Base-by-base conservation (phyloP, 2,888 invertebrate species). In the Caenorhabditis wallacei region DNA sequence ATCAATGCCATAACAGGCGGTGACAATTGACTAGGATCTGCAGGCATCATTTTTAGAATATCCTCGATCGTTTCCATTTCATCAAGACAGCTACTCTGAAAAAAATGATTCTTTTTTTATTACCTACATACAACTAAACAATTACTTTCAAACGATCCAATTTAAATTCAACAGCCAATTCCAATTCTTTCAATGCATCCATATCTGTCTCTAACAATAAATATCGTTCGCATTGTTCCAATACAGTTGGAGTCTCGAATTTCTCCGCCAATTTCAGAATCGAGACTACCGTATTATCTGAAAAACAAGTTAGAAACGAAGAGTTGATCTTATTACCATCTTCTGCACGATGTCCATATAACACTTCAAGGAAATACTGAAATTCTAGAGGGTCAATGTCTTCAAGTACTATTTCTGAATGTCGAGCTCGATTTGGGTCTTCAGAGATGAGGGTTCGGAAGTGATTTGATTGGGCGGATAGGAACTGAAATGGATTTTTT, bases 401-500 rank as follows among this genome's bases (percentile, higher is more conserved):
- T 13, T 59, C 59, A 13, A 59, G 8, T 22, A 22, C 5, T 20
- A 40, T 20, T 59, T 59, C 59, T 35, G 59, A 20, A 40, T 59
- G 54, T 5, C 3, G 30, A 18, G 30, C 26, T 26, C 16, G 54
- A 11, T 20, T 26, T 18, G 59, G 59, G 13, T 22, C 40, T 13
- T 37, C 40, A 4, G 22, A 20, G 1, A 20, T 20, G 5, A 22
- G 20, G 10, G 59, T 22, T 13, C 18, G 8, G 22, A 59, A 40
- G 37, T 37, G 22, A 13, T 26, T 16, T 1, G 59, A 22, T 40
- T 59, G 59, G 10, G 35, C n/a, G 11, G 59, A 18, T 13, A 59
- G 59, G 40, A 40, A 40, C 59, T 59, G 59, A 40, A 40, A 57
- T 30, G 4, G 35, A 57, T 5, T n/a, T n/a, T n/a, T n/a, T n/a